Evolutionary conservation across 2,888 invertebrate genomes (phyloP).

Genomic region (Gasteruption jaculator): DNA sequence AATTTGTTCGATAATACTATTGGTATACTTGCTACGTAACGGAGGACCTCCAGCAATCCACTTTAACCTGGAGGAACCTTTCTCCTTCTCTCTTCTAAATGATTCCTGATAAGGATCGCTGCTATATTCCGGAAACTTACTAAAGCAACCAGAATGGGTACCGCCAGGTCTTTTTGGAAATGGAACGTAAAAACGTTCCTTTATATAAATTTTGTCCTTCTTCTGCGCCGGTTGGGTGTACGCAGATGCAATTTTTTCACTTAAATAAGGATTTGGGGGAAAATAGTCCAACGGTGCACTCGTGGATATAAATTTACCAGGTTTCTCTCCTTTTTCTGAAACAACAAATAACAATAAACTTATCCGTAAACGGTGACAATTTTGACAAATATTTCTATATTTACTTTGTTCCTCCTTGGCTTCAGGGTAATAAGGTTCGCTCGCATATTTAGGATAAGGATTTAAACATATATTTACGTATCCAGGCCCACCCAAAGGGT

Average conservation of each 20-base stretch:
- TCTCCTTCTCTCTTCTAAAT: constrained; percentile 6
- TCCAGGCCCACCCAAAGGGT: constrained; percentile 53
- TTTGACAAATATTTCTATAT: constrained; percentile 7
- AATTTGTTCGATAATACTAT: constrained; percentile 35
- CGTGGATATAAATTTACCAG: constrained; percentile 26
- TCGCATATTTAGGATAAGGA: constrained; percentile 43
- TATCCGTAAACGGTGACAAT: constrained; percentile 9
- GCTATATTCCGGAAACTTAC: constrained; percentile 42
- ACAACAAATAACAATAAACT: constrained; percentile 3
- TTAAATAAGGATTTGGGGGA: constrained; percentile 42
- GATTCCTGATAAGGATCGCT: constrained; percentile 28
- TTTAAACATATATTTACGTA: constrained; percentile 54
- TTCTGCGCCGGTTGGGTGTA: constrained; percentile 29
- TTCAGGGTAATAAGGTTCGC: constrained; percentile 31
- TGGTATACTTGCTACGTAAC: constrained; percentile 35
- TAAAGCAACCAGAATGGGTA: constrained; percentile 48
- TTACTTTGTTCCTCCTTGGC: constrained; percentile 6
- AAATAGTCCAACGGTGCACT: constrained; percentile 36
- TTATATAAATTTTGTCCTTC: constrained; percentile 14
- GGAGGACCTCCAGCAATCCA: constrained; percentile 30
- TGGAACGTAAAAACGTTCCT: constrained; percentile 29
- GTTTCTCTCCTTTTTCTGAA: constrained; percentile 4
- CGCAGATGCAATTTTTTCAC: constrained; percentile 26
- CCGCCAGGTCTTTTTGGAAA: constrained; percentile 45
- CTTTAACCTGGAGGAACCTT: constrained; percentile 12